phyloP scores from a whole-genome alignment of 1,140 invertebrate species.

The Bombus sylvicola region DNA sequence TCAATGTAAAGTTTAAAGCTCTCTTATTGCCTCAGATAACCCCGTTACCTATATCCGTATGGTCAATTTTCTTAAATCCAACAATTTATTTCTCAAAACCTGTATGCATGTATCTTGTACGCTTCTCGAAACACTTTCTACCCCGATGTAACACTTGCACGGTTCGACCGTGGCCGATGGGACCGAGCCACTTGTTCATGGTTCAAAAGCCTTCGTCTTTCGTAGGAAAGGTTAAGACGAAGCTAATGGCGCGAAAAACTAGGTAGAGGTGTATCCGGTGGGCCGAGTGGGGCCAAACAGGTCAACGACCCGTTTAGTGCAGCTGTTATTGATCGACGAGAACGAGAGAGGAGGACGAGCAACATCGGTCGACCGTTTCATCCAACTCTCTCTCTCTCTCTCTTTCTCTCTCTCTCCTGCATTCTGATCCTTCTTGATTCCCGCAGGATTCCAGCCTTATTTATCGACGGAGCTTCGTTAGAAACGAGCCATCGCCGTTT shows the following conservation, averaged over 20 bases:
- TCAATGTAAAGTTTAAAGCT: too few relatives aligned
- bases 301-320: slow-evolving; percentile 77
- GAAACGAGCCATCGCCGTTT: not conserved
- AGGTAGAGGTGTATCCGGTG: slow-evolving; percentile 43
- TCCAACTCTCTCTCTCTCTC: slow-evolving; percentile 1
- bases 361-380: slow-evolving; percentile 69
- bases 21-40: too few relatives aligned
- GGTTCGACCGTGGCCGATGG: not conserved
- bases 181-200: not conserved
- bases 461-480: too few relatives aligned
- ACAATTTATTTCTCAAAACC: too few relatives aligned
- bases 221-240: slow-evolving; percentile 41
- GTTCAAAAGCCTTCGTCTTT: not conserved
- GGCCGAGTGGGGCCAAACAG: slow-evolving; percentile 55
- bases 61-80: too few relatives aligned
- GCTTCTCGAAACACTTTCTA: not conserved
- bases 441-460: slow-evolving; percentile 48
- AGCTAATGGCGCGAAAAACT: slow-evolving; percentile 34
- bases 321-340: slow-evolving; percentile 82
- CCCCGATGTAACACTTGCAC: too few relatives aligned
- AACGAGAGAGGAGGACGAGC: slow-evolving; percentile 65
- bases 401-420: not conserved
- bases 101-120: too few relatives aligned
- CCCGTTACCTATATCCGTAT: too few relatives aligned
- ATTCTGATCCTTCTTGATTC: slow-evolving; percentile 55